Conservation (phyloP, 2,888 invertebrate genomes). For the Tanypteryx hageni region DNA sequence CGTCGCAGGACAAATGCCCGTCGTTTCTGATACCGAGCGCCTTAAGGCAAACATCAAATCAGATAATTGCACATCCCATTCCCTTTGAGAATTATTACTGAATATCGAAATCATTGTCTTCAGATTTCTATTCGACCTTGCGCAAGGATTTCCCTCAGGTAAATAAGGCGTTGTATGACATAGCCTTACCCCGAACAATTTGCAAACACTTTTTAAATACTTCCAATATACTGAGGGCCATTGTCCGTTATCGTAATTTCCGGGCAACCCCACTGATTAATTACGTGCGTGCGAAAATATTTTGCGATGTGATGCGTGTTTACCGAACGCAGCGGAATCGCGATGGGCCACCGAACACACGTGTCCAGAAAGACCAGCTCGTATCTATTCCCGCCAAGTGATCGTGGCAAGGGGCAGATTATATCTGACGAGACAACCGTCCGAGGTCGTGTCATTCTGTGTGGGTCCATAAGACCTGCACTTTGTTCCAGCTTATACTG, state of each 20-base stretch:
- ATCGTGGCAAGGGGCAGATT: neutral
- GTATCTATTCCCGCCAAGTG: neutral
- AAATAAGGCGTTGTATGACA: neutral
- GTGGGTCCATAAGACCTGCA: neutral
- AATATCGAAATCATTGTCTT: too few relatives aligned
- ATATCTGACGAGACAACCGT: too few relatives aligned
- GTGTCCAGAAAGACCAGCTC: neutral
- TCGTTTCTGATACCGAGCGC: neutral
- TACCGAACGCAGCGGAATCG: neutral
- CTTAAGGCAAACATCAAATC: too few relatives aligned
- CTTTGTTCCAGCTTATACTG: neutral
- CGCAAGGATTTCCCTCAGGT: neutral
- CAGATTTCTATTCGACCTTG: too few relatives aligned
- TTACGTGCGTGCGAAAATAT: neutral
- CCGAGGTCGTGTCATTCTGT: neutral
- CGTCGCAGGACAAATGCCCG: neutral
- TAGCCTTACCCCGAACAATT: too few relatives aligned
- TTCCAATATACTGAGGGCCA: neutral
- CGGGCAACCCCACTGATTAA: conserved; percentile 8
- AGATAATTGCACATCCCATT: too few relatives aligned
- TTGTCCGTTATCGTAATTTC: neutral
- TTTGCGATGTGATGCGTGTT: neutral
- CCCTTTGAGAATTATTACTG: too few relatives aligned
- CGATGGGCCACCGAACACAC: neutral
- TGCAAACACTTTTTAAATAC: neutral